phyloP scores from a whole-genome alignment of 1,140 invertebrate genomes.

The Lineus longissimus region DNA sequence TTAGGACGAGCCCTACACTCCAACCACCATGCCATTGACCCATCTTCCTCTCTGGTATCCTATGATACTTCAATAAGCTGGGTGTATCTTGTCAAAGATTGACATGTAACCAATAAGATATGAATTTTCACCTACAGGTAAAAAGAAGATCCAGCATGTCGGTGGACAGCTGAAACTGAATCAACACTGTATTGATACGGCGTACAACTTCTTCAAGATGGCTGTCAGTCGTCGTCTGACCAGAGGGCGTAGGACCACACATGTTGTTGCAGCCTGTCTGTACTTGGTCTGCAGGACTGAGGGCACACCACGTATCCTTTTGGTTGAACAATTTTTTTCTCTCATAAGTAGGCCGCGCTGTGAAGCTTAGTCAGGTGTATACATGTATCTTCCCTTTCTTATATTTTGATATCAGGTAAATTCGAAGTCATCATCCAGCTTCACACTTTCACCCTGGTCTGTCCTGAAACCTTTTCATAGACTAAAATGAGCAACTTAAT shows the following conservation, averaged over 20 bases:
- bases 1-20: too few relatives aligned
- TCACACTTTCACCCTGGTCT: too few relatives aligned
- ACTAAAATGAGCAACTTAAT: too few relatives aligned
- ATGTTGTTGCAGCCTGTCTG: slow-evolving; percentile 94
- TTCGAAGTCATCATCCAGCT: background rate
- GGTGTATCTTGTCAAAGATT: too few relatives aligned
- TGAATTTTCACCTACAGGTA: slow-evolving; percentile 40
- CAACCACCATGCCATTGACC: too few relatives aligned
- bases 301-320: slow-evolving; percentile 87
- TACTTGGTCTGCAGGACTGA: slow-evolving; percentile 96
- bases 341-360: slow-evolving; percentile 9
- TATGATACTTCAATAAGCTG: too few relatives aligned
- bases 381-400: slow-evolving; percentile 4
- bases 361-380: slow-evolving; percentile 1
- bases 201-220: slow-evolving; percentile 96
- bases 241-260: slow-evolving; percentile 81
- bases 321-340: slow-evolving; percentile 6
- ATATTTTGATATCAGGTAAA: background rate
- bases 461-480: too few relatives aligned
- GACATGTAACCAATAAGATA: too few relatives aligned
- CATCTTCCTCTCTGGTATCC: too few relatives aligned
- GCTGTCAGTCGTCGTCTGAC: slow-evolving; percentile 75
- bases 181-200: slow-evolving; percentile 86
- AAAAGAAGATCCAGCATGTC: slow-evolving; percentile 46
- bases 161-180: slow-evolving; percentile 64